phyloP scores from a whole-genome alignment of 1,140 invertebrate genomes.

The Tribolium castaneum region DNA sequence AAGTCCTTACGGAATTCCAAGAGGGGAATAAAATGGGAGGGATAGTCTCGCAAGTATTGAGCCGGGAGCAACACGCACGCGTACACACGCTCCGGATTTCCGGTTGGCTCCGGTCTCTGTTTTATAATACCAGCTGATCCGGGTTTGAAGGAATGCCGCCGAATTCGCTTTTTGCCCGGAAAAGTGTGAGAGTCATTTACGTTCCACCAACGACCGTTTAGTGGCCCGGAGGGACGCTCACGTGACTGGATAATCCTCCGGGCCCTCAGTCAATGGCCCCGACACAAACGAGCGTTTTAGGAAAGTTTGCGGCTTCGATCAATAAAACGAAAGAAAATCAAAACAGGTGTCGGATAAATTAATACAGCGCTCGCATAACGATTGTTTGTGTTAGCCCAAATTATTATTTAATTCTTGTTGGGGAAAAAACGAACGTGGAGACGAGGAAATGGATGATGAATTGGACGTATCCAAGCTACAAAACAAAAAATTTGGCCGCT shows the following conservation, averaged over 20 bases:
- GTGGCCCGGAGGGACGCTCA: no score
- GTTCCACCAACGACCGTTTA: no score
- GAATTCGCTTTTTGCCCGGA: background rate
- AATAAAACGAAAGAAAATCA: background rate
- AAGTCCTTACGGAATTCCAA: conserved; percentile 20
- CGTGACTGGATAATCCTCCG: no score
- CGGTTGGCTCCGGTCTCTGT: conserved; percentile 43
- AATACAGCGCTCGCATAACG: background rate
- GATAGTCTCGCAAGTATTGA: conserved; percentile 44
- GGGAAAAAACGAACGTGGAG: background rate
- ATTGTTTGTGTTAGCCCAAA: background rate
- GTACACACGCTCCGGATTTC: conserved; percentile 38
- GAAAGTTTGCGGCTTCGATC: background rate
- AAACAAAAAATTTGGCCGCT: background rate
- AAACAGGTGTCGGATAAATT: background rate
- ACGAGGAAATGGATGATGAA: background rate
- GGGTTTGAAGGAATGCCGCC: conserved; percentile 30
- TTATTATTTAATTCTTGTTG: background rate
- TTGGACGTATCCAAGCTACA: background rate
- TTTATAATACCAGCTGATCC: conserved; percentile 41
- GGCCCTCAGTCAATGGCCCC: no score
- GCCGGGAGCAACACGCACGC: conserved; percentile 37
- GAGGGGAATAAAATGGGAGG: conserved; percentile 27
- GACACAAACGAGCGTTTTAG: background rate
- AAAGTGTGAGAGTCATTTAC: background rate